Conservation (phyloP, 2,113 vertebrate species). For the Bothrops jararaca region DNA sequence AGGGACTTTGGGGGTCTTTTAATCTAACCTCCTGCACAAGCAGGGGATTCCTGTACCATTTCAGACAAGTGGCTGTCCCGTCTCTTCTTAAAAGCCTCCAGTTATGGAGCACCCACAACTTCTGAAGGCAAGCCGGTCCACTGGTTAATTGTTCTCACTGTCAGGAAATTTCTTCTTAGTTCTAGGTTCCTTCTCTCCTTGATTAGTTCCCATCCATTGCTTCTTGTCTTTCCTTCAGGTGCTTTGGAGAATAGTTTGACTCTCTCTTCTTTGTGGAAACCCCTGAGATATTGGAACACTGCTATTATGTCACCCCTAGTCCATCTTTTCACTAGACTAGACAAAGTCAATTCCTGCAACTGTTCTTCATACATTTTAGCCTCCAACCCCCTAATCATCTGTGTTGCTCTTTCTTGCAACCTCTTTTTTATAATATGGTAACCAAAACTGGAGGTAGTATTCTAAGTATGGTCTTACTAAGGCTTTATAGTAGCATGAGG, state of each 20-base stretch:
- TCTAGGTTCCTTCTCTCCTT: not conserved
- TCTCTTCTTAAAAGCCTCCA: too few relatives aligned
- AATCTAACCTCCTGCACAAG: too few relatives aligned
- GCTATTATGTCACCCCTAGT: not conserved
- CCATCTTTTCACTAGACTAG: not conserved
- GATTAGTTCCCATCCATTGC: not conserved
- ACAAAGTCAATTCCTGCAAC: not conserved
- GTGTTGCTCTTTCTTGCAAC: not conserved
- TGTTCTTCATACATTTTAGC: not conserved
- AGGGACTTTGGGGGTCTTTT: too few relatives aligned
- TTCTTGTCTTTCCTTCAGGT: not conserved
- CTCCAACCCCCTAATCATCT: not conserved
- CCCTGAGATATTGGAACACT: not conserved
- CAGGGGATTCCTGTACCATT: too few relatives aligned
- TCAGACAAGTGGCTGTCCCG: too few relatives aligned
- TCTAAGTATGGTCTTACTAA: not conserved
- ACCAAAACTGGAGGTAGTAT: not conserved
- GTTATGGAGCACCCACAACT: not conserved
- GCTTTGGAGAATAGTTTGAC: not conserved
- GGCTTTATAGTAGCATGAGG: not conserved
- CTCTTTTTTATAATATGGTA: not conserved
- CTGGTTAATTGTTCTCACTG: not conserved
- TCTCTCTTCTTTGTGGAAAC: not conserved
- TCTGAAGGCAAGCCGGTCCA: not conserved
- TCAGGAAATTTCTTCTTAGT: not conserved